Conservation (phyloP, 2,888 invertebrate species). For the Drosophila algonquin region DNA sequence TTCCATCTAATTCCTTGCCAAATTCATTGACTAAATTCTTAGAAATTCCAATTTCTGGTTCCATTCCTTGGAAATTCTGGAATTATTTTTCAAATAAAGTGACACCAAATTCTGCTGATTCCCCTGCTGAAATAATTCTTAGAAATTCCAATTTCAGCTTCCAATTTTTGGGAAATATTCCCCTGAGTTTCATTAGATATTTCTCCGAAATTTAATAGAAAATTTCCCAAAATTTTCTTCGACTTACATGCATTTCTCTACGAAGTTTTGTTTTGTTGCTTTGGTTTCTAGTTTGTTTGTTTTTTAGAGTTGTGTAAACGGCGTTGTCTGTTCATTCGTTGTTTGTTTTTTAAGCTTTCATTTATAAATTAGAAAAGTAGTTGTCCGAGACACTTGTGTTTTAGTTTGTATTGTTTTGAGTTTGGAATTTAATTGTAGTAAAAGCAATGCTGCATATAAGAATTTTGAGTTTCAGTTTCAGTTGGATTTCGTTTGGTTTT, state of each 20-base stretch:
- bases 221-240: neutral
- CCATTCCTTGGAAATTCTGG: too few relatives aligned
- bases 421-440: neutral
- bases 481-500: conserved; percentile 3
- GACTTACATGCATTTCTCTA: conserved; percentile 70
- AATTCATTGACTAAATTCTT: too few relatives aligned
- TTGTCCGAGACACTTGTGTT: neutral
- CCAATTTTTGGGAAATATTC: too few relatives aligned
- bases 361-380: conserved; percentile 16
- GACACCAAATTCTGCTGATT: too few relatives aligned
- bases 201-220: neutral
- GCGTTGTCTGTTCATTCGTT: conserved; percentile 82
- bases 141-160: too few relatives aligned
- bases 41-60: too few relatives aligned
- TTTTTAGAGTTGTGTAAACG: conserved; percentile 57
- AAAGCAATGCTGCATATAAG: conserved; percentile 34
- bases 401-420: neutral
- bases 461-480: conserved; percentile 12
- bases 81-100: too few relatives aligned
- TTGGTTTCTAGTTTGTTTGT: neutral
- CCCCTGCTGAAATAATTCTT: too few relatives aligned
- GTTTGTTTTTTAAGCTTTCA: conserved; percentile 57
- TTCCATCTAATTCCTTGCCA: too few relatives aligned
- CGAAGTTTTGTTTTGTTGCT: conserved; percentile 16
- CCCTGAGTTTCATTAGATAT: too few relatives aligned